phyloP scores from a whole-genome alignment of 2,797 vertebrate genomes.

The Rhinophrynus dorsalis region DNA sequence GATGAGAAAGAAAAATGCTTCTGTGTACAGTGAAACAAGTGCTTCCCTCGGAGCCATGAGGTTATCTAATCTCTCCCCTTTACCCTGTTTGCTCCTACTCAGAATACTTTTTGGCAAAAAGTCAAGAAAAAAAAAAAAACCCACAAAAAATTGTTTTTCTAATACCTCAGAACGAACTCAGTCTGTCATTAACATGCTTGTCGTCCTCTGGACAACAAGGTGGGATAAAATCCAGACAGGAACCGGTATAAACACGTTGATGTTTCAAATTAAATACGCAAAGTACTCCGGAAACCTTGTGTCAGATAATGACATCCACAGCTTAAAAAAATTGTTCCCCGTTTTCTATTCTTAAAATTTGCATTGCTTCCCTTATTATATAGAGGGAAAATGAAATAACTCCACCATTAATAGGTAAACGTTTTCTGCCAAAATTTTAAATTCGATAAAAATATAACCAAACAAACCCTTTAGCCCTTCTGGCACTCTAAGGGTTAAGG shows the following conservation, averaged over 20 bases:
- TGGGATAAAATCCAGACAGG: background rate
- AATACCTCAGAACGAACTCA: slow-evolving; percentile 74
- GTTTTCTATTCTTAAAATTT: background rate
- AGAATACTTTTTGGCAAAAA: slow-evolving; percentile 58
- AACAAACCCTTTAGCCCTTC: background rate
- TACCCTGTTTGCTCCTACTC: slow-evolving; percentile 48
- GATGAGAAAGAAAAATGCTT: slow-evolving; percentile 3
- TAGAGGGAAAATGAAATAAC: background rate
- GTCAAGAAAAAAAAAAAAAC: slow-evolving; percentile 67
- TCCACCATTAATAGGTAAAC: no score
- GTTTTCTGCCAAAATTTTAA: background rate
- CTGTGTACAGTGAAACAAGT: slow-evolving; percentile 9
- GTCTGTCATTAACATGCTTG: slow-evolving; percentile 64
- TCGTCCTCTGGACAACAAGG: background rate
- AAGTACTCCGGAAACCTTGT: background rate
- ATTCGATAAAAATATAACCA: background rate
- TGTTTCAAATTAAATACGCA: background rate
- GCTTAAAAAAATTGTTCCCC: background rate
- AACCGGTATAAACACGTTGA: no score
- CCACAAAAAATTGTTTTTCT: slow-evolving; percentile 68
- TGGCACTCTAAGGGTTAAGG: no score
- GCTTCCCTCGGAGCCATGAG: background rate
- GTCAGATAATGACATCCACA: background rate
- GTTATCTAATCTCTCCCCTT: slow-evolving; percentile 2
- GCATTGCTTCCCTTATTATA: background rate